These are phyloP conservation scores for Epicauta chinensis DNA, from an alignment of 1,140 invertebrate species.

Conservation along the genomic window DNA sequence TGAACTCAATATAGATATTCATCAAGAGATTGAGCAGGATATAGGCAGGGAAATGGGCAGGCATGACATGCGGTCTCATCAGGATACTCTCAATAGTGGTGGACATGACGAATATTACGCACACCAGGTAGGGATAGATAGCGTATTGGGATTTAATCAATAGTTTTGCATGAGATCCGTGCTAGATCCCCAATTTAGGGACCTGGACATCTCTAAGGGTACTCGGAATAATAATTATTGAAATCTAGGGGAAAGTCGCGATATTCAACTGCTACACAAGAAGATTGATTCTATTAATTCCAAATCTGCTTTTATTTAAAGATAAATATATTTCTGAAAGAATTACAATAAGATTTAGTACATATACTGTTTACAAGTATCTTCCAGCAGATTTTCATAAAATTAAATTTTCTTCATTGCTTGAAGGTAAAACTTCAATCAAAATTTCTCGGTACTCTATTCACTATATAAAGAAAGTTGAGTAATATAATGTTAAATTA, in stretches of 20 bases:
- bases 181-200: neutral
- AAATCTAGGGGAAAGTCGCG: neutral
- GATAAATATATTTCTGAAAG: too few relatives aligned
- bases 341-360: too few relatives aligned
- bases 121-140: constrained; percentile 31
- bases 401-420: too few relatives aligned
- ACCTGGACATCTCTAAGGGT: neutral
- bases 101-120: constrained; percentile 30
- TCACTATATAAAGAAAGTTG: neutral
- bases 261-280: too few relatives aligned
- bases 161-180: neutral
- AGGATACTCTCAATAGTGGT: constrained; percentile 12
- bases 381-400: too few relatives aligned
- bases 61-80: constrained; percentile 25
- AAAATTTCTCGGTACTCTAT: too few relatives aligned
- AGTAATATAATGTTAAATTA: neutral
- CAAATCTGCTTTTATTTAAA: too few relatives aligned
- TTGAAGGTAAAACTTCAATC: too few relatives aligned
- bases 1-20: constrained; percentile 29
- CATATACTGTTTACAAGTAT: too few relatives aligned
- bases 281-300: too few relatives aligned
- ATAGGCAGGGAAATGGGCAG: constrained; percentile 29
- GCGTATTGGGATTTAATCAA: neutral
- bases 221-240: neutral
- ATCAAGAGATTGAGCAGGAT: constrained; percentile 29